Evolutionary conservation across 2,113 vertebrate species (phyloP), one percentile per base, ranked within the genome.

Genomic region (Eudyptes chrysolophus): DNA sequence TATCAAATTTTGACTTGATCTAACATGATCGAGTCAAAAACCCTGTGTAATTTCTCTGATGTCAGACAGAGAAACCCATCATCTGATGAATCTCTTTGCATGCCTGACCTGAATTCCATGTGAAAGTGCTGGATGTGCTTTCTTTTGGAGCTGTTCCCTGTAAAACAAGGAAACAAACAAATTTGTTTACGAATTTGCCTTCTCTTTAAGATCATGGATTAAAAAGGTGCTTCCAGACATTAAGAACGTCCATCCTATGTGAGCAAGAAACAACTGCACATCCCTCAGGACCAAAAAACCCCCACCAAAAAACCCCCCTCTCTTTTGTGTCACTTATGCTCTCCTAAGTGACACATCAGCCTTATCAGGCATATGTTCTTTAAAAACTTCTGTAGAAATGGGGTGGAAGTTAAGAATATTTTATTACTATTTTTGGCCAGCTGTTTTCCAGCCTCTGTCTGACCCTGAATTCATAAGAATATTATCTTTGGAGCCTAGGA

Each of bases 381-480:
- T 7, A 44, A 78, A 72, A 83, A 61, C 40, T 79, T 49, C 44
- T 74, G 26, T 55, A 85, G 27, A 70, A 42, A 29, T 30, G 32
- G 10, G 24, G 22, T 24, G 65, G 49, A 83, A 42, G 19, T 65
- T 51, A 55, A 74, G 61, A 76, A 66, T 66, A 66, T 48, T 89
- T 65, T 60, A 60, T 70, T 51, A 7, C 9, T 54, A 1, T 26
- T 54, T 84, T 62, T 90, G 55, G n/a, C 66, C 84, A 95, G 79
- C n/a, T 96, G 36, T 74, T 95, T 94, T 75, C 83, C 74, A 81
- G 65, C 66, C 71, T 66, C 42, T 4, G 4, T 69, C 93, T 84
- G 89, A 97, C 40, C 76, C 84, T 46, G 57, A 82, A 34, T 83
- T 92, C 66, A 26, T 97, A 87, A 94, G 84, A 91, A 94, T 79